A percentile compares a stretch with the other conserved stretches of the same genome.
These are phyloP conservation scores for Lepus timidus DNA, from an alignment of 2,113 vertebrate species.

Conservation along the genomic window DNA sequence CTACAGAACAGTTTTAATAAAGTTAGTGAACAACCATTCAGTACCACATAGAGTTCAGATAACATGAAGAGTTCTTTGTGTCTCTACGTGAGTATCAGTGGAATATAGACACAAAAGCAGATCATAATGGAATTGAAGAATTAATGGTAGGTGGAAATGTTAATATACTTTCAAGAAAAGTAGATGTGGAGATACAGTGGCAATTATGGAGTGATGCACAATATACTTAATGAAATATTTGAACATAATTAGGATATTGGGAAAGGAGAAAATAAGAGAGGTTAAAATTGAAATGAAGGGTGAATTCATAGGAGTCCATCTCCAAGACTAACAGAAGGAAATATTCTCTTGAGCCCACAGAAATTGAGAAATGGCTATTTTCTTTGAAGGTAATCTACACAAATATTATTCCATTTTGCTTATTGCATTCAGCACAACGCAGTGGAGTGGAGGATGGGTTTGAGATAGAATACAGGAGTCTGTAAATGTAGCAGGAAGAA, in stretches of 20 bases:
- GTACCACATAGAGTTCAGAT: not conserved
- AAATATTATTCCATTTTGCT: not conserved
- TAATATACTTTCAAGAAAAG: not conserved
- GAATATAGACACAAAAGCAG: not conserved
- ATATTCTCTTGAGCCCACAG: not conserved
- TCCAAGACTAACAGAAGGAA: not conserved
- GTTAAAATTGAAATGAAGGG: not conserved
- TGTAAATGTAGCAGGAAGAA: not conserved
- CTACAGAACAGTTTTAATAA: not conserved
- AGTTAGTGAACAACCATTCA: not conserved
- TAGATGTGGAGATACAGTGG: not conserved
- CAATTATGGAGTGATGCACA: not conserved
- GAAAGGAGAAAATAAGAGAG: not conserved
- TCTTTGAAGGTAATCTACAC: not conserved
- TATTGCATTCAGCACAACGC: not conserved
- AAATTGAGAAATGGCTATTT: not conserved
- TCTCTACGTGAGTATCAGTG: not conserved
- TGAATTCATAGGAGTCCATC: not conserved
- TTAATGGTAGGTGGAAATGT: not conserved
- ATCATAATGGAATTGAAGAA: not conserved
- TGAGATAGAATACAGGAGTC: not conserved
- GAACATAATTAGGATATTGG: not conserved
- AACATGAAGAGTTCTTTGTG: not conserved
- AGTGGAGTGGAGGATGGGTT: not conserved
- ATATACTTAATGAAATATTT: not conserved